Conservation (phyloP, 1,140 invertebrate genomes). For the Diorhabda elongata region DNA sequence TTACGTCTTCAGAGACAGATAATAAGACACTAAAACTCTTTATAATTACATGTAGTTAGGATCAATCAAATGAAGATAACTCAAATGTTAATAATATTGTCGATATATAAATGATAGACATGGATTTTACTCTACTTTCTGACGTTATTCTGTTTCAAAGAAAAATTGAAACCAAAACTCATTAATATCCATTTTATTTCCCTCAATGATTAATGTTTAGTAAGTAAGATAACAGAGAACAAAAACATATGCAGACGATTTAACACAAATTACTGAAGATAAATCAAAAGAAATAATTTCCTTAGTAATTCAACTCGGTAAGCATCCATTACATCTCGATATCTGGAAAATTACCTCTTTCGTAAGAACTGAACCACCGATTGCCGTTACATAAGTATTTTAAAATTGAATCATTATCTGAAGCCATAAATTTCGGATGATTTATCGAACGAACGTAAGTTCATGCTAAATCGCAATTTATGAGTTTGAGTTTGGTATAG, state of each 20-base stretch:
- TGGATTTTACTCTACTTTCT: too few relatives aligned
- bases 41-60: too few relatives aligned
- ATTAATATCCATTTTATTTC: too few relatives aligned
- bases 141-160: too few relatives aligned
- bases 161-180: too few relatives aligned
- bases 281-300: slow-evolving; percentile 3
- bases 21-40: too few relatives aligned
- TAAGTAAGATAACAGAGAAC: too few relatives aligned
- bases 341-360: slow-evolving; percentile 2
- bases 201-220: too few relatives aligned
- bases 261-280: background rate
- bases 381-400: background rate
- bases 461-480: slow-evolving; percentile 1
- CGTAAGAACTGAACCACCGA: background rate
- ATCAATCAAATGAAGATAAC: too few relatives aligned
- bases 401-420: slow-evolving; percentile 1
- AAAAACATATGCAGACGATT: background rate
- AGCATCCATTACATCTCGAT: background rate
- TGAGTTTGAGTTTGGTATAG: background rate
- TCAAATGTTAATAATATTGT: too few relatives aligned
- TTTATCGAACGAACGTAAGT: background rate
- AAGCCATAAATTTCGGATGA: background rate
- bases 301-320: background rate
- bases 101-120: too few relatives aligned
- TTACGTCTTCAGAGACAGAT: too few relatives aligned